These are phyloP conservation scores for Danaus plexippus DNA, from an alignment of 1,140 invertebrate genomes.

Conservation along the genomic window DNA sequence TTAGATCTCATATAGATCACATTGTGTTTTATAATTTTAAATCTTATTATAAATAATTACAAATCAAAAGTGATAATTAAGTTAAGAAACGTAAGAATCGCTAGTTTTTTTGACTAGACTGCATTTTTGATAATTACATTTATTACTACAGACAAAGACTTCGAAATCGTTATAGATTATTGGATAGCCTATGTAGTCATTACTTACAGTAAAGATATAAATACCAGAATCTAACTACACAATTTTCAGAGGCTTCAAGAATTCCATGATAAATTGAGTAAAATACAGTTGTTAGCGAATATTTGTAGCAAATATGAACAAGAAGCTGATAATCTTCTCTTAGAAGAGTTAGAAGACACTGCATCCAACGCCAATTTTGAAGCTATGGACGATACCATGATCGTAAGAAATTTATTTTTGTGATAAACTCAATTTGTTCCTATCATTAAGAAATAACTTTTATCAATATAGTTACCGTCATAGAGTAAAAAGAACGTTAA, in stretches of 20 bases:
- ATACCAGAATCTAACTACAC: neutral
- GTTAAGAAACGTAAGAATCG: no score
- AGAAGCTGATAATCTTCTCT: constrained; percentile 36
- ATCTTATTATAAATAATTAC: no score
- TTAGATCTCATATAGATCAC: no score
- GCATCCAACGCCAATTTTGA: constrained; percentile 31
- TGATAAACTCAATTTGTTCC: constrained; percentile 4
- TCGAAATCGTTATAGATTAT: no score
- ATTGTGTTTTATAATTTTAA: no score
- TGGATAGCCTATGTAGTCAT: no score
- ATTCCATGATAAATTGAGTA: constrained; percentile 45
- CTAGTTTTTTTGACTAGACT: no score
- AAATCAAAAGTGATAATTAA: no score
- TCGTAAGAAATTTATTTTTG: constrained; percentile 33
- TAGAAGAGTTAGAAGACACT: constrained; percentile 28
- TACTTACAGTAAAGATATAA: neutral
- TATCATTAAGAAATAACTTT: constrained; percentile 1
- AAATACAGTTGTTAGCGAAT: constrained; percentile 52
- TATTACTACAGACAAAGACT: no score
- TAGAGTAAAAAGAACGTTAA: no score
- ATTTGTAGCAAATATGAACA: constrained; percentile 66
- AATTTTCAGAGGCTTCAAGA: constrained; percentile 52
- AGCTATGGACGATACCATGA: constrained; percentile 44
- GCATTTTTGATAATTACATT: no score
- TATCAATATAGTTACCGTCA: no score